Evolutionary conservation across 2,888 invertebrate species (phyloP).

Genomic region (Diplazon laetatorius): DNA sequence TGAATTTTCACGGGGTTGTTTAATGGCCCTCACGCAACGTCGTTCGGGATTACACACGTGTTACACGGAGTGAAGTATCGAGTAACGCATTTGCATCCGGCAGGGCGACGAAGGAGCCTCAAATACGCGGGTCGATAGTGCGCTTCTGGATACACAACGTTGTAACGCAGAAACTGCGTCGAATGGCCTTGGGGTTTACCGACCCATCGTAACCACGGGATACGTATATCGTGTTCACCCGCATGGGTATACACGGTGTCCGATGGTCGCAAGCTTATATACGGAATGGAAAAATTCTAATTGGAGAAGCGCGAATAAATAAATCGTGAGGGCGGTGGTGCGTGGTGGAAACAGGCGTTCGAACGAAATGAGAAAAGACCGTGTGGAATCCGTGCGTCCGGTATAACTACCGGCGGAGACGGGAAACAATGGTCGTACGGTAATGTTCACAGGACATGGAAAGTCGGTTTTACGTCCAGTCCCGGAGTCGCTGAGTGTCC

Average conservation of each 20-base stretch:
- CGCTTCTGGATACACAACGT: no score
- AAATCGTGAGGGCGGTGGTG: constrained; percentile 19
- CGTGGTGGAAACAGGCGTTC: constrained; percentile 22
- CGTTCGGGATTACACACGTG: no score
- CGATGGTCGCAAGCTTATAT: neutral
- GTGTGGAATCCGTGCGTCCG: constrained; percentile 51
- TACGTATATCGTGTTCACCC: constrained; percentile 1
- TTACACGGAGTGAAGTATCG: no score
- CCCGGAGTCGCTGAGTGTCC: constrained; percentile 8
- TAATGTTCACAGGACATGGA: constrained; percentile 59
- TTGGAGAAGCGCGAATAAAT: constrained; percentile 1
- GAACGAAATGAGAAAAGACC: constrained; percentile 39
- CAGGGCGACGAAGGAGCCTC: no score
- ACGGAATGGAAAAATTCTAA: constrained; percentile 10
- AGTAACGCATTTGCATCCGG: no score
- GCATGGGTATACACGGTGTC: constrained; percentile 15
- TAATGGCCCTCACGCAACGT: no score
- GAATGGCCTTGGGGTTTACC: no score
- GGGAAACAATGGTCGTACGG: constrained; percentile 57
- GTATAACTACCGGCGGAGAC: constrained; percentile 43
- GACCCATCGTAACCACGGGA: neutral
- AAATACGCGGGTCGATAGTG: no score
- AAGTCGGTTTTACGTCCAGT: constrained; percentile 41
- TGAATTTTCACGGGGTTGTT: no score
- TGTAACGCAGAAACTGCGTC: neutral